A percentile compares a stretch with the other conserved stretches of the same genome.
phyloP scores from a whole-genome alignment of 2,797 vertebrate genomes.

The Hemibagrus guttatus region DNA sequence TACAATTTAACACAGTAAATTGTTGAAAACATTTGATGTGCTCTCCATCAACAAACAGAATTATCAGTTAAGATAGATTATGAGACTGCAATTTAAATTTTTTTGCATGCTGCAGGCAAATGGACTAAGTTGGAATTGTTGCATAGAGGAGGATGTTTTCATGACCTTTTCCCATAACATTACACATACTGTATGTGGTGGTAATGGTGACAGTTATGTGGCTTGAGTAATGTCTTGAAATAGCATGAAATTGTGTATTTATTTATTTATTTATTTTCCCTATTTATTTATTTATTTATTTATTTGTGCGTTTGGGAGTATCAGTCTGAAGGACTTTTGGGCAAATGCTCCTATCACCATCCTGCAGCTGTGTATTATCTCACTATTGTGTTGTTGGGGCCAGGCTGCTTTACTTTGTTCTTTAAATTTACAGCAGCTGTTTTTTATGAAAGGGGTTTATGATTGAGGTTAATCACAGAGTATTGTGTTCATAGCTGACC shows the following conservation, averaged over 20 bases:
- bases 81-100: background rate
- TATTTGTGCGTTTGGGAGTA: slow-evolving; percentile 15
- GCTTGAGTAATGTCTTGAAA: slow-evolving; percentile 21
- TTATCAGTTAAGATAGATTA: background rate
- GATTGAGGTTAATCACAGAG: slow-evolving; percentile 48
- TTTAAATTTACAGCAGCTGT: slow-evolving; percentile 42
- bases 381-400: slow-evolving; percentile 9
- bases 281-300: background rate
- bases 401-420: slow-evolving; percentile 37
- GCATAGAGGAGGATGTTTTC: background rate
- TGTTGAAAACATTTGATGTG: background rate
- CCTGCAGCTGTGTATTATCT: slow-evolving; percentile 39
- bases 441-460: slow-evolving; percentile 39
- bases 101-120: background rate
- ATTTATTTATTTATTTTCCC: too few relatives aligned
- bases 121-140: background rate
- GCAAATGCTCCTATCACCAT: slow-evolving; percentile 29
- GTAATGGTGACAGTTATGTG: slow-evolving; percentile 24
- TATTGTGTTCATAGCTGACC: slow-evolving; percentile 23
- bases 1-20: background rate
- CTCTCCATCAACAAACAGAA: background rate
- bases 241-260: slow-evolving; percentile 14
- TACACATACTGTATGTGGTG: slow-evolving; percentile 32
- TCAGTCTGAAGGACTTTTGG: slow-evolving; percentile 24
- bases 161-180: slow-evolving; percentile 34